Evolutionary conservation across 2,888 invertebrate genomes (phyloP).

Genomic region (Drosophila meridionalis): DNA sequence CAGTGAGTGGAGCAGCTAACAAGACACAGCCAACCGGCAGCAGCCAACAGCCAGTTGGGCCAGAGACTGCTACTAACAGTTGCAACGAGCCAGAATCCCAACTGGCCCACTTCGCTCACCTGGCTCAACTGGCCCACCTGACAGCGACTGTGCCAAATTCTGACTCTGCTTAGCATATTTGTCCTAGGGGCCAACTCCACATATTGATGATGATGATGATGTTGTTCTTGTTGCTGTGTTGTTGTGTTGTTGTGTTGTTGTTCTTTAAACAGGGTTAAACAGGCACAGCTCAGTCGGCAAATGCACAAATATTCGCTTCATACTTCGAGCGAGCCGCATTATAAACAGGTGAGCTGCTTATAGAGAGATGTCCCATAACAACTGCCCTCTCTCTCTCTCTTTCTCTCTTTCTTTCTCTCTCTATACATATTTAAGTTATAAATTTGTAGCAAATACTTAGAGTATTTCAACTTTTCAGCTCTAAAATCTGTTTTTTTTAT

Average conservation of each 20-base stretch:
- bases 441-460: not conserved
- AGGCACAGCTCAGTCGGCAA: slow-evolving; percentile 19
- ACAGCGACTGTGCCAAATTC: slow-evolving; percentile 42
- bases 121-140: not conserved
- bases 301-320: slow-evolving; percentile 19
- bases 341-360: not conserved
- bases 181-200: slow-evolving; percentile 24
- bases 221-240: slow-evolving; percentile 33
- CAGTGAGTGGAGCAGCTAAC: slow-evolving; percentile 63
- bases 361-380: no score
- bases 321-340: slow-evolving; percentile 7
- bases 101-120: not conserved
- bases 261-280: slow-evolving; percentile 21
- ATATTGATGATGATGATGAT: slow-evolving; percentile 30
- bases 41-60: slow-evolving; percentile 8
- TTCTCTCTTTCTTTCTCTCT: no score
- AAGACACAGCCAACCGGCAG: slow-evolving; percentile 59
- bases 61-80: slow-evolving; percentile 28
- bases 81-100: slow-evolving; percentile 24
- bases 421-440: no score
- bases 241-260: slow-evolving; percentile 6
- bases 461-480: not conserved
- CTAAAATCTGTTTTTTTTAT: no score
- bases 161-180: slow-evolving; percentile 60
- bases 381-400: no score